Base-by-base conservation (phyloP, 2,113 vertebrate species). In the Tupaia chinensis region DNA sequence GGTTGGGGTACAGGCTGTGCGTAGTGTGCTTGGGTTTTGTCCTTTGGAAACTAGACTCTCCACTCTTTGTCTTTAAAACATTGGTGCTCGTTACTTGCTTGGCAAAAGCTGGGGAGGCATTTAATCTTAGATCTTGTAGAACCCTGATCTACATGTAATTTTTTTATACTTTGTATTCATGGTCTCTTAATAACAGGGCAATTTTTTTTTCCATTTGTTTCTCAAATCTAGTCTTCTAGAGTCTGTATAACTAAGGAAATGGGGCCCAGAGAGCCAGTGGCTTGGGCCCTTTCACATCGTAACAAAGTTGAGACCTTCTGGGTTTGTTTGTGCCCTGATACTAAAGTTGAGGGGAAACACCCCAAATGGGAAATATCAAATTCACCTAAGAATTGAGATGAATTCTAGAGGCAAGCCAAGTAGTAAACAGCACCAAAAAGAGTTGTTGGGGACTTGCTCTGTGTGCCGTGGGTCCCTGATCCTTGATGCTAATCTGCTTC, bases 11-110 rank as follows among this genome's bases (percentile, higher is more conserved):
- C 19, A 93, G 74, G 68, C 79, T 84, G 4, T 92, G 87, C 69
- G 25, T 63, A 92, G 73, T 27, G 89, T 93, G 97, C 95, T 97
- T 97, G 95, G 92, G 56, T 93, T 95, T 88, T 96, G 69, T 80
- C 76, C 81, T 96, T 73, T 87, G 88, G 84, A 87, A 95, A 72
- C 86, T 79, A 76, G 83, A 77, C 27, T 83, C 89, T 94, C 60
- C 6, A 80, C 53, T 25, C 60, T 96, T 78, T 78, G 29, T 9
- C 72, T 96, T 95, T 58, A n/a, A 95, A 96, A 94, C 27, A 16
- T 65, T 97, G 97, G 97, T 98, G 97, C 97, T 97, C 87, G 63
- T 98, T 97, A 97, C 96, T 92, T 93, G 23, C 84, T 95, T 94
- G 96, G 93, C 97, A 89, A 86, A 91, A 95, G 56, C 95, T 93